These are phyloP conservation scores for Stenichneumon culpator DNA, from an alignment of 2,888 invertebrate species.

Conservation along the genomic window DNA sequence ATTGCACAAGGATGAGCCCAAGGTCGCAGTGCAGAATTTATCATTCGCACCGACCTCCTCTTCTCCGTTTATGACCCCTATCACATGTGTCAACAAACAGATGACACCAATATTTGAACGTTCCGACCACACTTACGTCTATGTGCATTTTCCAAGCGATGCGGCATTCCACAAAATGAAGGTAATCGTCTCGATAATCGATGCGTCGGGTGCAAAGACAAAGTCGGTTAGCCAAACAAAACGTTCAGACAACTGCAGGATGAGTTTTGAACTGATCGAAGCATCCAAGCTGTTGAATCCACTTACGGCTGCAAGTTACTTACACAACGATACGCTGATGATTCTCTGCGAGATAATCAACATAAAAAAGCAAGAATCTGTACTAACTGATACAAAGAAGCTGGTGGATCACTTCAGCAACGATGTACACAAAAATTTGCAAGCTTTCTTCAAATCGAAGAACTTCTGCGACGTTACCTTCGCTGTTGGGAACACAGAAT, in stretches of 20 bases:
- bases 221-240: neutral
- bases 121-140: neutral
- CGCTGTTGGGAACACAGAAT: neutral
- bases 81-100: too few relatives aligned
- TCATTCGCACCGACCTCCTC: neutral
- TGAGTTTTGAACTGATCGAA: neutral
- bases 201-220: neutral
- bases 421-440: neutral
- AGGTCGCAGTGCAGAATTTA: neutral
- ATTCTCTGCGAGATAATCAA: constrained; percentile 16
- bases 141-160: neutral
- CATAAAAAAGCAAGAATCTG: neutral
- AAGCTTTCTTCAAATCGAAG: neutral
- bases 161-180: neutral
- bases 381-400: neutral
- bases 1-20: neutral
- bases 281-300: neutral
- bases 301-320: neutral
- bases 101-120: too few relatives aligned
- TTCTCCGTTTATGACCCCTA: too few relatives aligned
- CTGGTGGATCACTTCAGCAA: neutral
- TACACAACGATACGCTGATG: constrained; percentile 15
- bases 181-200: constrained; percentile 5
- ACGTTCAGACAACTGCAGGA: neutral
- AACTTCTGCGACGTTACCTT: constrained; percentile 20